Evolutionary conservation across 2,113 vertebrate genomes (phyloP), one percentile per base, ranked within the genome.

Genomic region (Hyaena hyaena): DNA sequence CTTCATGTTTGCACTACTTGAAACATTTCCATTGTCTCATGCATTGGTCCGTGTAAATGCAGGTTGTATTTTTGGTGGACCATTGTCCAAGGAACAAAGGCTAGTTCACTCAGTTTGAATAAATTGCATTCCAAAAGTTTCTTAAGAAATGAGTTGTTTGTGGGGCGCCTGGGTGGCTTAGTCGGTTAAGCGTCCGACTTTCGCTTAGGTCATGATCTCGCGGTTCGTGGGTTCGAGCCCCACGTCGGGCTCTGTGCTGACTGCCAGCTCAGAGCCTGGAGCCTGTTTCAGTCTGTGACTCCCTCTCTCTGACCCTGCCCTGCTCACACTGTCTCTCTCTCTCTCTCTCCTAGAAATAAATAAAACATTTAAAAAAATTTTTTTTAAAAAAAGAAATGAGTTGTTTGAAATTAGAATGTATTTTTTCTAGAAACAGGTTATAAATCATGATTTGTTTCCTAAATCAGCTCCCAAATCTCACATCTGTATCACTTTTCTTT

Each of bases 361-460:
- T 39, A 39, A 39, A 39, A 39, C 39, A 39, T 39, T 39, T 39
- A 39, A 39, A 39, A 39, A 39, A 39, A 39, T 3, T 39, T 3
- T 3, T 3, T n/a, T n/a, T n/a, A 39, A 39, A 39, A 39, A 39
- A 79, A 76, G 63, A 87, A 80, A 48, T 82, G n/a, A n/a, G 14
- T 66, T 95, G 26, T 90, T 93, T 92, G 50, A 83, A 95, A 28
- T 1, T 1, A 88, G 45, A 43, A 15, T 79, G 14, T 43, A 3
- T 66, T 81, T 88, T 89, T 89, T 15, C 55, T 93, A 23, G 58
- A 90, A 94, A 93, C 19, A 90, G 39, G 35, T 93, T 89, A 43
- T 95, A 35, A 90, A 66, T 81, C 71, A 4, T 89, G n/a, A 21
- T 88, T 88, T 48, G 11, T 77, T 96, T 95, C 81, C 74, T 93